Evolutionary conservation across 2,113 vertebrate genomes (phyloP).

Genomic region (Paraplagusia blochii): DNA sequence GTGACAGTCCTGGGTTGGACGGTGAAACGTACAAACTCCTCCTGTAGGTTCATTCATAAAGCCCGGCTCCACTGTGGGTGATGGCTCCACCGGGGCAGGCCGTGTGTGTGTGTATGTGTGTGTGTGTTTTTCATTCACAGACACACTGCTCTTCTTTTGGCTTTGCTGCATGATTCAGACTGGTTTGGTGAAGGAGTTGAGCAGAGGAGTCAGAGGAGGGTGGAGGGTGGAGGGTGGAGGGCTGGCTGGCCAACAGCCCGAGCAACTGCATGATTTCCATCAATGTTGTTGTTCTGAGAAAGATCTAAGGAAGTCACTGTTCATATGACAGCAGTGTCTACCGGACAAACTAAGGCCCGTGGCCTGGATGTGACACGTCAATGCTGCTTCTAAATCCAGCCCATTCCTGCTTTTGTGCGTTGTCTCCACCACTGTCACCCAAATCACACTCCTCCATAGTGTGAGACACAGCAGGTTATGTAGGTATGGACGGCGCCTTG

Average conservation of each 20-base stretch:
- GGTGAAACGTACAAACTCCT: slow-evolving; percentile 22
- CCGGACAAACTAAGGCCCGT: too few relatives aligned
- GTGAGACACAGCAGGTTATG: too few relatives aligned
- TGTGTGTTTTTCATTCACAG: slow-evolving; percentile 60
- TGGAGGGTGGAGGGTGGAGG: too few relatives aligned
- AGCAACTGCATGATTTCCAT: slow-evolving; percentile 23
- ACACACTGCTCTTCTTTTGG: slow-evolving; percentile 25
- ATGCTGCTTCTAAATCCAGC: background rate
- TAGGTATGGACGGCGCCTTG: too few relatives aligned
- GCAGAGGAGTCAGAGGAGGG: slow-evolving; percentile 17
- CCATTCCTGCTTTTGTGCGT: too few relatives aligned
- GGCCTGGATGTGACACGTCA: too few relatives aligned
- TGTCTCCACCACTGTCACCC: too few relatives aligned
- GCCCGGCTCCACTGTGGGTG: slow-evolving; percentile 34
- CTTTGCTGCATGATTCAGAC: slow-evolving; percentile 33
- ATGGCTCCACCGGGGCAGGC: slow-evolving; percentile 45
- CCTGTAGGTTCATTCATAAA: slow-evolving; percentile 71
- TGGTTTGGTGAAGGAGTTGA: slow-evolving; percentile 15
- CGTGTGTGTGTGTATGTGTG: too few relatives aligned
- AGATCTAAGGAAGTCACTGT: background rate
- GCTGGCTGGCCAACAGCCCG: slow-evolving; percentile 25
- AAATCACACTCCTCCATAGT: too few relatives aligned
- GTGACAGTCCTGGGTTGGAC: slow-evolving; percentile 16
- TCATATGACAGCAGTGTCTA: background rate
- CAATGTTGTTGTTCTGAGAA: slow-evolving; percentile 11